Conservation (phyloP, 2,113 vertebrate species). For the Eulemur rufifrons region DNA sequence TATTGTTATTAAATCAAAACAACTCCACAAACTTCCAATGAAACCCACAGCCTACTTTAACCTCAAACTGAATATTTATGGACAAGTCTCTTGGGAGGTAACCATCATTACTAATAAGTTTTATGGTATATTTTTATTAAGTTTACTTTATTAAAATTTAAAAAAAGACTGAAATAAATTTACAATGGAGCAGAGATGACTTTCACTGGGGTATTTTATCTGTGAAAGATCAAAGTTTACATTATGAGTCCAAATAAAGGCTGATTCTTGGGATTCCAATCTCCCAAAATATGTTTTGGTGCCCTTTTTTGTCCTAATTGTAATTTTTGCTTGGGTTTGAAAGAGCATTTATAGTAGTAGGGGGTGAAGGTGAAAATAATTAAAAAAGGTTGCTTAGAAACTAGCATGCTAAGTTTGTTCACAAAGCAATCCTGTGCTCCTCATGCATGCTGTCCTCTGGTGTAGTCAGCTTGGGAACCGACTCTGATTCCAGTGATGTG, state of each 20-base stretch:
- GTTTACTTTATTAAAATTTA: slow-evolving; percentile 42
- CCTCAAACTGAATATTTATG: slow-evolving; percentile 5
- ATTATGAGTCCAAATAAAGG: not conserved
- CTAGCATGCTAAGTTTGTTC: not conserved
- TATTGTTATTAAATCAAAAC: slow-evolving; percentile 40
- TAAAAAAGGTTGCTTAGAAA: not conserved
- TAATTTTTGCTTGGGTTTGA: not conserved
- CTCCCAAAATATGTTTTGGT: not conserved
- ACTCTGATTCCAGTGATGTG: not conserved
- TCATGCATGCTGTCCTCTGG: too few relatives aligned
- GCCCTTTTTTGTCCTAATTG: not conserved
- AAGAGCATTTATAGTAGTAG: not conserved
- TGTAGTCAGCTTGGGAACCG: not conserved
- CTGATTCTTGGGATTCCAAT: not conserved
- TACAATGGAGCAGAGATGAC: slow-evolving; percentile 7
- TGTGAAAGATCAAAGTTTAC: not conserved
- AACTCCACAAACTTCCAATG: not conserved
- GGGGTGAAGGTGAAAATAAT: not conserved
- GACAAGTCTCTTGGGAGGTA: not conserved
- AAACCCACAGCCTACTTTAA: not conserved
- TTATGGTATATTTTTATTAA: not conserved
- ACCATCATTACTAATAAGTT: not conserved
- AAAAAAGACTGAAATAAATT: slow-evolving; percentile 60
- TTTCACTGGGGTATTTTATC: slow-evolving; percentile 37
- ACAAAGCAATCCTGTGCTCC: not conserved